Evolutionary conservation across 2,888 invertebrate species (phyloP).

Genomic region (Scaptomyza reducta): DNA sequence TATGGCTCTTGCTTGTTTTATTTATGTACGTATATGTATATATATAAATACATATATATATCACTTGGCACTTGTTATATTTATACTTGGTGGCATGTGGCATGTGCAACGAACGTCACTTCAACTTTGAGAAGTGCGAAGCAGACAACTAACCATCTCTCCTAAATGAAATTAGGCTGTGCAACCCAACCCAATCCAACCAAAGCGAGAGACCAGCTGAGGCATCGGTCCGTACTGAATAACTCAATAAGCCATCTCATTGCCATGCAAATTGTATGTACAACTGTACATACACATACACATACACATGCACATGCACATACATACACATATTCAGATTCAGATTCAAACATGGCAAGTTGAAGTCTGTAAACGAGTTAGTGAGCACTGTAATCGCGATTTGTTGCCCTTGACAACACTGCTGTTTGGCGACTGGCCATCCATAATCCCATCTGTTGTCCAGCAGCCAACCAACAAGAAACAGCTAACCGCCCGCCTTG

Average conservation of each 20-base stretch:
- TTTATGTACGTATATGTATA: slow-evolving; percentile 73
- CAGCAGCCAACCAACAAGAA: no score
- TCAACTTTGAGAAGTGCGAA: slow-evolving; percentile 35
- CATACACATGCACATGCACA: background rate
- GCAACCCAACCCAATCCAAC: slow-evolving; percentile 30
- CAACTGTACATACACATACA: slow-evolving; percentile 13
- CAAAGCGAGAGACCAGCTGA: slow-evolving; percentile 5
- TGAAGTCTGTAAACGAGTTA: slow-evolving; percentile 1
- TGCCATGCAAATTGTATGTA: slow-evolving; percentile 61
- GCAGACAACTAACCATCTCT: slow-evolving; percentile 19
- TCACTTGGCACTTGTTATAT: slow-evolving; percentile 77
- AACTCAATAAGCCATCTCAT: slow-evolving; percentile 58
- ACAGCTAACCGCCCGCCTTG: background rate
- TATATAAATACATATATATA: background rate
- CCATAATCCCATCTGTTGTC: background rate
- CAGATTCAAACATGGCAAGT: background rate
- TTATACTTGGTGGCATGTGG: slow-evolving; percentile 60
- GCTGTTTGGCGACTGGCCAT: background rate
- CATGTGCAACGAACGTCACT: slow-evolving; percentile 57
- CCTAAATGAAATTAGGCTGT: slow-evolving; percentile 60
- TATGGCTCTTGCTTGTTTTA: slow-evolving; percentile 44
- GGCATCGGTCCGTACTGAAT: slow-evolving; percentile 37
- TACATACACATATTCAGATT: background rate
- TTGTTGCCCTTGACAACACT: slow-evolving; percentile 8
- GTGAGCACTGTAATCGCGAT: slow-evolving; percentile 3